phyloP scores from a whole-genome alignment of 2,113 vertebrate genomes.

The Eubucco bourcierii region DNA sequence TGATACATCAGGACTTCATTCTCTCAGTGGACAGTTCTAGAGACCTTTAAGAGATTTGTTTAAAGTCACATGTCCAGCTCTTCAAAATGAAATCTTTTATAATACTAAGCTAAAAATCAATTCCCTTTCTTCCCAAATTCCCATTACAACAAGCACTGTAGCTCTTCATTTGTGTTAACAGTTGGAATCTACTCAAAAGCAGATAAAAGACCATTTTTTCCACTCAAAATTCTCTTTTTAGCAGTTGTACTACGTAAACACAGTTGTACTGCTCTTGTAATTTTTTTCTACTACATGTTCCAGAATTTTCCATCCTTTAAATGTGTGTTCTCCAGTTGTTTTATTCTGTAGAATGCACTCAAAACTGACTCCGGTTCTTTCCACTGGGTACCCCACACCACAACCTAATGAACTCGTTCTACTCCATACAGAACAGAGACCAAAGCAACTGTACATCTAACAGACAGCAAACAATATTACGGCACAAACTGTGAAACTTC shows the following conservation, averaged over 20 bases:
- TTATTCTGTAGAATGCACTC: background rate
- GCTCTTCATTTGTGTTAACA: background rate
- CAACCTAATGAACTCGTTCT: background rate
- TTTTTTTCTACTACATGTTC: slow-evolving; percentile 1
- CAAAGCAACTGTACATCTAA: background rate
- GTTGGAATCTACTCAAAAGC: background rate
- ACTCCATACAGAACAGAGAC: background rate
- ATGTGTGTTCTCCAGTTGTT: background rate
- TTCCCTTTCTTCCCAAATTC: background rate
- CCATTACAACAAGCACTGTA: background rate
- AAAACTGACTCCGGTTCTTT: background rate
- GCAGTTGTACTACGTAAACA: background rate
- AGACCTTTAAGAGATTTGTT: background rate
- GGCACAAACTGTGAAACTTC: background rate
- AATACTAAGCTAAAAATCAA: background rate
- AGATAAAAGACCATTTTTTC: background rate
- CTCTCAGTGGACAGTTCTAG: background rate
- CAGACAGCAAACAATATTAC: background rate
- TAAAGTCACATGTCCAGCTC: background rate
- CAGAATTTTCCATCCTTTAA: background rate
- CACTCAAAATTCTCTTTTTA: background rate
- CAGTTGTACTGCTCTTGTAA: background rate
- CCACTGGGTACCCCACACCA: rapidly evolving
- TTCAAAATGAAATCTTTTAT: background rate
- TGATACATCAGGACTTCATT: background rate